A percentile compares a stretch with the other conserved stretches of the same genome.
Evolutionary conservation across 1,140 invertebrate species (phyloP).

Genomic region (Globodera rostochiensis): DNA sequence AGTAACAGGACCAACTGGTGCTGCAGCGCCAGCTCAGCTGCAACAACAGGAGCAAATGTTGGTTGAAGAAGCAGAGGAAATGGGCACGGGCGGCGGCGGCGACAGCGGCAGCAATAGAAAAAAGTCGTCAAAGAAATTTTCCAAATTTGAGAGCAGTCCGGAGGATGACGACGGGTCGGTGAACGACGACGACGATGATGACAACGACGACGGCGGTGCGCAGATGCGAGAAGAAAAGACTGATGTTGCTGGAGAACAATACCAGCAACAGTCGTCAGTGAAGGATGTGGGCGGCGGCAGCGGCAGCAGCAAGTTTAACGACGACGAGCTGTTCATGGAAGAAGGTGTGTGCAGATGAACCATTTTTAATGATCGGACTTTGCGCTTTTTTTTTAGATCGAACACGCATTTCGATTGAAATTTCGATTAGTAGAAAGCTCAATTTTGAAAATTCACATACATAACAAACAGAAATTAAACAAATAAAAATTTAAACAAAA

Average conservation of each 20-base stretch:
- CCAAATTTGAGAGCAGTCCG: conserved; percentile 11
- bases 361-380: too few relatives aligned
- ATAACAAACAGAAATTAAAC: neutral
- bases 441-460: neutral
- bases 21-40: neutral
- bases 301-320: too few relatives aligned
- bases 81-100: neutral
- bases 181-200: neutral
- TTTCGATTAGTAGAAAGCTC: too few relatives aligned
- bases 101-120: neutral
- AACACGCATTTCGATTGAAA: too few relatives aligned
- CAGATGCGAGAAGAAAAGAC: neutral
- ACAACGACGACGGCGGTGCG: neutral
- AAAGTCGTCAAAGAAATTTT: neutral
- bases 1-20: neutral
- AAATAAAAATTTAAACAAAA: neutral
- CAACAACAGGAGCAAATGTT: neutral
- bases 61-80: neutral
- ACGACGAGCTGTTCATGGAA: neutral
- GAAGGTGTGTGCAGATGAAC: neutral
- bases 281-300: neutral
- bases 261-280: neutral
- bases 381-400: neutral
- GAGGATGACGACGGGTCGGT: neutral
- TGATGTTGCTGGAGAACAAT: too few relatives aligned